These are phyloP conservation scores for Latrodectus geometricus DNA, from an alignment of 1,140 invertebrate genomes.

Conservation along the genomic window DNA sequence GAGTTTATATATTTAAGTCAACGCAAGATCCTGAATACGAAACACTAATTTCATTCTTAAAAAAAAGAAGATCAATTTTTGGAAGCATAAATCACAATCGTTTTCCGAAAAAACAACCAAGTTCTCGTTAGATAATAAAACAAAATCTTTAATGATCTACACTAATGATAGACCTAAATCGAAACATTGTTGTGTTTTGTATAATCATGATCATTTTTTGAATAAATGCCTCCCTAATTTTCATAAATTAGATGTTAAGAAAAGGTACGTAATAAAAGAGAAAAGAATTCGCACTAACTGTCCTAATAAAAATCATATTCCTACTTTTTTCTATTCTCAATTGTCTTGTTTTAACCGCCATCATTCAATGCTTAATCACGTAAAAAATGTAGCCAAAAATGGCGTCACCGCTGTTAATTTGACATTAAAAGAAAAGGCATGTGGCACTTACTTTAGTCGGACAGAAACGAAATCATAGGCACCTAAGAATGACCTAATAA, in stretches of 20 bases:
- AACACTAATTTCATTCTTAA: background rate
- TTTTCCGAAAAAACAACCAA: background rate
- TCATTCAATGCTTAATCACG: background rate
- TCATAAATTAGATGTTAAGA: background rate
- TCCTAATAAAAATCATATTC: background rate
- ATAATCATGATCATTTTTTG: background rate
- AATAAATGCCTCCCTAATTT: conserved; percentile 10
- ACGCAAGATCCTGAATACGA: background rate
- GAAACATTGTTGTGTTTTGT: background rate
- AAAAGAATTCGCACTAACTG: background rate
- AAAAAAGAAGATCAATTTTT: background rate
- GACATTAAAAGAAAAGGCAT: background rate
- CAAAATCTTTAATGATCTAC: background rate
- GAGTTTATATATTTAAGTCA: background rate
- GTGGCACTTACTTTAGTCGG: background rate
- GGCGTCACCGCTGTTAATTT: background rate
- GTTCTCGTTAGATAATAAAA: background rate
- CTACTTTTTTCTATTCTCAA: background rate
- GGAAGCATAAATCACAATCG: background rate
- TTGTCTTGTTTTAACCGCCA: background rate
- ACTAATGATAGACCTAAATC: background rate
- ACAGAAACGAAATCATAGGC: background rate
- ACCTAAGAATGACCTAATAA: background rate
- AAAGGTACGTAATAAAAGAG: background rate
- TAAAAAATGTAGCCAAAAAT: background rate